These are phyloP conservation scores for Copidosoma aretas DNA, from an alignment of 2,888 invertebrate species.

Conservation along the genomic window DNA sequence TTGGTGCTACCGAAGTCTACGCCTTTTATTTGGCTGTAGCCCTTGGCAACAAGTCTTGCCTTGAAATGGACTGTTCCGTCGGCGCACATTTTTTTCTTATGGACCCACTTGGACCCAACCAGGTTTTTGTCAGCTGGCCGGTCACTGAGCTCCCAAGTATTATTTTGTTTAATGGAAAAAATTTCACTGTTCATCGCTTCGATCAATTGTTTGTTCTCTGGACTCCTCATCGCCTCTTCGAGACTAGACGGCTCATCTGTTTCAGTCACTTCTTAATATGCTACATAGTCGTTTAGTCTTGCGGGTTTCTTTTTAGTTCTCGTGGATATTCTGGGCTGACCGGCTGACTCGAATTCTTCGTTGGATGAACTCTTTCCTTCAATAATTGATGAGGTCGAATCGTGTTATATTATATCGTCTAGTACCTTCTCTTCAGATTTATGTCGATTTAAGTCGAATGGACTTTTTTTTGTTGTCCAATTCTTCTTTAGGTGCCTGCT, in stretches of 20 bases:
- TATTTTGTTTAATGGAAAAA: constrained; percentile 9
- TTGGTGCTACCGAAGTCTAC: constrained; percentile 29
- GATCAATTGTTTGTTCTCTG: background rate
- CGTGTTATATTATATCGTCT: too few species aligned
- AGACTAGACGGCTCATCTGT: background rate
- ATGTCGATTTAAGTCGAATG: background rate
- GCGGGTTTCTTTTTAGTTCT: too few species aligned
- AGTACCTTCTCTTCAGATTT: background rate
- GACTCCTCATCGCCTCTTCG: background rate
- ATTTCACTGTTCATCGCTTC: background rate
- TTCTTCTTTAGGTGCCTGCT: background rate
- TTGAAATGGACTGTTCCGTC: constrained; percentile 1
- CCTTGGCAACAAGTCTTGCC: constrained; percentile 37
- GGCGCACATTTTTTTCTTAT: constrained; percentile 6
- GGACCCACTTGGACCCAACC: constrained; percentile 12
- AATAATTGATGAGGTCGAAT: too few species aligned
- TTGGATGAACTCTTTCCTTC: background rate
- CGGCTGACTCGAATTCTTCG: too few species aligned
- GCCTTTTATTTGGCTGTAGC: constrained; percentile 26
- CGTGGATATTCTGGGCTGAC: too few species aligned
- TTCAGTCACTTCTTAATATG: background rate
- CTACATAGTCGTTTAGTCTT: too few species aligned
- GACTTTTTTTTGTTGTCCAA: background rate
- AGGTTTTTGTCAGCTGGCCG: background rate
- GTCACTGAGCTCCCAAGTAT: constrained; percentile 2